A percentile compares a stretch with the other conserved stretches of the same genome.
Evolutionary conservation across 1,140 invertebrate species (phyloP).

Genomic region (Elysia chlorotica): DNA sequence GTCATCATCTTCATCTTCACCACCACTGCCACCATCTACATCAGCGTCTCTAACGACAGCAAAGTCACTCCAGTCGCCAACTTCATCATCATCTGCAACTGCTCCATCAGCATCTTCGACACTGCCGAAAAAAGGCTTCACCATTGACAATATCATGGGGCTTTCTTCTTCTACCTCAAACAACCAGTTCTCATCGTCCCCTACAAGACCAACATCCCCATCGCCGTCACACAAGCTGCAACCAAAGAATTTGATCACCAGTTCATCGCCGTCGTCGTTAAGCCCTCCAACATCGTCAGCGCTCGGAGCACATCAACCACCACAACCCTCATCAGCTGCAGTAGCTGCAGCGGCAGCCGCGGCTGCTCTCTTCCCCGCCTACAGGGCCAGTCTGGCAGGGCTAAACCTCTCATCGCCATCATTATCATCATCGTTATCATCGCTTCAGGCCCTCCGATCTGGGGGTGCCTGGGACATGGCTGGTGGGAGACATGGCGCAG

Average conservation of each 20-base stretch:
- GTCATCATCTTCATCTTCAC: slow-evolving; percentile 22
- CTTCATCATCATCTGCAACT: slow-evolving; percentile 13
- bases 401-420: slow-evolving; percentile 11
- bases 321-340: slow-evolving; percentile 26
- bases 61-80: too few relatives aligned
- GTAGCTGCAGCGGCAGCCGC: slow-evolving; percentile 6
- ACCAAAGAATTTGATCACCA: too few relatives aligned
- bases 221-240: not conserved
- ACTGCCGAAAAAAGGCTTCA: slow-evolving; percentile 46
- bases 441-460: too few relatives aligned
- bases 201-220: slow-evolving; percentile 18
- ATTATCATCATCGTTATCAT: slow-evolving; percentile 18
- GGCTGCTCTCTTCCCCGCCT: not conserved
- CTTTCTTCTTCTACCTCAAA: too few relatives aligned
- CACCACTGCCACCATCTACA: too few relatives aligned
- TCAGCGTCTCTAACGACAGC: too few relatives aligned
- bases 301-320: too few relatives aligned
- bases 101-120: slow-evolving; percentile 25
- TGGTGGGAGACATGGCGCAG: slow-evolving; percentile 23
- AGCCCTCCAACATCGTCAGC: too few relatives aligned
- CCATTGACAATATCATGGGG: slow-evolving; percentile 59
- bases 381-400: not conserved
- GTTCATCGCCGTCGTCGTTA: too few relatives aligned
- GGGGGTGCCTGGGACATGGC: slow-evolving; percentile 21
- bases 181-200: slow-evolving; percentile 29